phyloP scores from a whole-genome alignment of 2,888 invertebrate species.

The Eilema caniola region DNA sequence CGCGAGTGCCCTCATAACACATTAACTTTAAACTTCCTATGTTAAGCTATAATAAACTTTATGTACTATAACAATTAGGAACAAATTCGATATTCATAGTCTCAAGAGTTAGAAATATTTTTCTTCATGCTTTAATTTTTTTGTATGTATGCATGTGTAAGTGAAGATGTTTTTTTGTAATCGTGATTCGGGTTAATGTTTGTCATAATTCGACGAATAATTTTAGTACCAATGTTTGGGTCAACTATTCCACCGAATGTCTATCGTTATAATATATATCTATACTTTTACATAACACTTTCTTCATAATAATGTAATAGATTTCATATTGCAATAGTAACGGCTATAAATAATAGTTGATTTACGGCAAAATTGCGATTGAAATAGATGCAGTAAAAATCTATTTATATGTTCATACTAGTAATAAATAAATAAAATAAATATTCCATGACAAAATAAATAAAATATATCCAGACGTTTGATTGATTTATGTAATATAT shows the following conservation, averaged over 20 bases:
- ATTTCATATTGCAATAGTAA: background rate
- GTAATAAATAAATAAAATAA: background rate
- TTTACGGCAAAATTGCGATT: background rate
- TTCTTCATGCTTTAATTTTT: slow-evolving; percentile 83
- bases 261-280: background rate
- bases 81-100: slow-evolving; percentile 82
- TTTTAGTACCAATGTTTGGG: slow-evolving; percentile 31
- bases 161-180: slow-evolving; percentile 47
- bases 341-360: background rate
- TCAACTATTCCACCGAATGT: background rate
- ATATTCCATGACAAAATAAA: no score
- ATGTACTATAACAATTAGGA: slow-evolving; percentile 78
- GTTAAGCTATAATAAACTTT: slow-evolving; percentile 73
- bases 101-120: slow-evolving; percentile 75
- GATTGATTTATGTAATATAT: background rate
- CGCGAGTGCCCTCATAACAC: slow-evolving; percentile 82
- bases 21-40: slow-evolving; percentile 63
- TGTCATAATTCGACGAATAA: slow-evolving; percentile 23
- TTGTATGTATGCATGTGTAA: slow-evolving; percentile 61
- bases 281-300: background rate
- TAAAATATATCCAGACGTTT: background rate
- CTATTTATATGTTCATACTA: background rate
- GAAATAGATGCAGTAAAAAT: background rate
- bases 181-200: slow-evolving; percentile 46
- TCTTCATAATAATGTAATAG: background rate